Base-by-base conservation (phyloP, 2,113 vertebrate species). In the Acrocephalus kingi region DNA sequence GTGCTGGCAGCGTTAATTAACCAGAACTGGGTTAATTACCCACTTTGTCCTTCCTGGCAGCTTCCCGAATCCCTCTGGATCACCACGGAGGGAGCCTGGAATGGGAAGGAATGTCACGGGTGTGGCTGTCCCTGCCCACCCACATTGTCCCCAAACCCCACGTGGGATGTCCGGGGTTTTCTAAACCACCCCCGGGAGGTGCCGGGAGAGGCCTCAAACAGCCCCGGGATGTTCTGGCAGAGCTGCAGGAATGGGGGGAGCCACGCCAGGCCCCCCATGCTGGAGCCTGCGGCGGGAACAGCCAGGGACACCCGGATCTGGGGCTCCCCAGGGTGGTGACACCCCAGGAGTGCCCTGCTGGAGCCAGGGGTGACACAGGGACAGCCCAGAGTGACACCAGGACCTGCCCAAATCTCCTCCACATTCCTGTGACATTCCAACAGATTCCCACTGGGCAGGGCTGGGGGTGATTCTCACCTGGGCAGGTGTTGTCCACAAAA, bases 401-500 rank as follows among this genome's bases (percentile, higher is more conserved):
- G 45, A 10, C 28, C n/a, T 10, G 41, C 27, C 52, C 30, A 1
- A 37, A 11, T 39, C 1, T 7, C 6, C 21, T 6, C 11, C 1
- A 6, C 6, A 5, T 8, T 33, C 39, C 58, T n/a, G 3, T 0
- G 27, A 9, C 7, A 22, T 46, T 14, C 13, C 68, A 9, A 48
- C 39, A 37, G 3, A 3, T 1, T 8, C 39, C 21, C 48, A 1
- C 12, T 0, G 28, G 45, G 25, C 39, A 37, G 22, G 12, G 41
- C n/a, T n/a, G n/a, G 30, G 59, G 6, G 3, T 4, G 15, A 3
- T 2, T 27, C 71, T 85, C 71, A 75, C 83, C 83, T 41, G 71
- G 43, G 15, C 69, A 49, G 3, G 1, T 1, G 35, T 11, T 12
- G 66, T 0, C 4, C 0, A 3, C 8, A 6, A 1, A 3, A 0